These are phyloP conservation scores for Leucophora obtusa DNA, from an alignment of 2,888 invertebrate genomes.

Conservation along the genomic window DNA sequence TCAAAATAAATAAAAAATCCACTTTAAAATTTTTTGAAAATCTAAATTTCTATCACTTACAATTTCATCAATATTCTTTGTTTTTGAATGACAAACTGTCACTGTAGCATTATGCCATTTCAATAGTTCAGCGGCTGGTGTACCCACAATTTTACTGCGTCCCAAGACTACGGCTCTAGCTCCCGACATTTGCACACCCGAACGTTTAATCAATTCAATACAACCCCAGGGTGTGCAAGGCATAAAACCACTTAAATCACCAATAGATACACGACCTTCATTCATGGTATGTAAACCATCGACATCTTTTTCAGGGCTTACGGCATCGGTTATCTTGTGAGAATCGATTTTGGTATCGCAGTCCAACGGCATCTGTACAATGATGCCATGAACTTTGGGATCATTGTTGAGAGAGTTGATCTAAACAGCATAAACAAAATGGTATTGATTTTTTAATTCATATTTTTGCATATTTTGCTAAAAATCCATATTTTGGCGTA, in stretches of 20 bases:
- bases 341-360: conserved; percentile 89
- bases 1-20: not conserved
- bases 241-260: conserved; percentile 92
- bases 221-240: conserved; percentile 99
- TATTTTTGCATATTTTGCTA: no score
- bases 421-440: no score
- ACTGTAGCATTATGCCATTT: conserved; percentile 99
- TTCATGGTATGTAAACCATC: conserved; percentile 96
- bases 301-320: conserved; percentile 94
- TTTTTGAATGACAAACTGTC: conserved; percentile 97
- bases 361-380: conserved; percentile 97
- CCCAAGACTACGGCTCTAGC: conserved; percentile 95
- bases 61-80: conserved; percentile 87
- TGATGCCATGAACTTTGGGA: conserved; percentile 93
- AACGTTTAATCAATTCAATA: conserved; percentile 87
- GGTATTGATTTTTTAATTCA: no score
- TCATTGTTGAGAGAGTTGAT: conserved; percentile 86
- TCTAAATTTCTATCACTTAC: conserved; percentile 78
- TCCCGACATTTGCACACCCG: conserved; percentile 88
- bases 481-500: no score
- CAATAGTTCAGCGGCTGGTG: conserved; percentile 94
- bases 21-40: not conserved
- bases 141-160: conserved; percentile 98
- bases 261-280: conserved; percentile 94
- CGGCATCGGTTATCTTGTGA: conserved; percentile 91